Percentiles rank a stretch among this genome's conserved stretches.
Conservation (phyloP, 2,113 vertebrate species). For the Cololabis saira region DNA sequence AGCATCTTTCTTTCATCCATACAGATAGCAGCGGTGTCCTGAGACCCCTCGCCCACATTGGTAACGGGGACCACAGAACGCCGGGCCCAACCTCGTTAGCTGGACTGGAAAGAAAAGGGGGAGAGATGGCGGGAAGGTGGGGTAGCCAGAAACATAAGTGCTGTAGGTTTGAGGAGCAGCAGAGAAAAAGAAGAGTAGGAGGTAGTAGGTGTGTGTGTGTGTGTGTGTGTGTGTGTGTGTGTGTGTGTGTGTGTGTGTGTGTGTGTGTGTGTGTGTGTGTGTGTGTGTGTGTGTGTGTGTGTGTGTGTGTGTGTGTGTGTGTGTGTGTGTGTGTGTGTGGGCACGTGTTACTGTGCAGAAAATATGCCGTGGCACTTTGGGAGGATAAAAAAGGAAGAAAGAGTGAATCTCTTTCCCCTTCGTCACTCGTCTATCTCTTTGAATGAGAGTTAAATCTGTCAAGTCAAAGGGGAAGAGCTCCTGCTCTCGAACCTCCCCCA, state of each 20-base stretch:
- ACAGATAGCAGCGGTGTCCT: slow-evolving; percentile 47
- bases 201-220: neutral
- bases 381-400: slow-evolving; percentile 62
- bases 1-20: slow-evolving; percentile 67
- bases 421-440: slow-evolving; percentile 66
- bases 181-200: slow-evolving; percentile 6
- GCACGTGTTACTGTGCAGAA: too few relatives aligned
- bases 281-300: too few relatives aligned
- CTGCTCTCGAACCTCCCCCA: neutral
- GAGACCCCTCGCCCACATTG: slow-evolving; percentile 30
- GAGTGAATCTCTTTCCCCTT: slow-evolving; percentile 56
- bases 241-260: too few relatives aligned
- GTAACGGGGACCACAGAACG: slow-evolving; percentile 16
- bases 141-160: slow-evolving; percentile 14
- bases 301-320: too few relatives aligned
- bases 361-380: slow-evolving; percentile 23
- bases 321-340: slow-evolving; percentile 2
- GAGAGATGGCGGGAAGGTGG: neutral
- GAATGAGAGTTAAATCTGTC: slow-evolving; percentile 76
- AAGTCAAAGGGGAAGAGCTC: slow-evolving; percentile 61
- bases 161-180: slow-evolving; percentile 4
- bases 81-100: slow-evolving; percentile 50
- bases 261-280: neutral
- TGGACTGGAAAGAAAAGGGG: slow-evolving; percentile 22
- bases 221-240: too few relatives aligned